Conservation (phyloP, 2,797 vertebrate genomes). For the Varecia variegata region DNA sequence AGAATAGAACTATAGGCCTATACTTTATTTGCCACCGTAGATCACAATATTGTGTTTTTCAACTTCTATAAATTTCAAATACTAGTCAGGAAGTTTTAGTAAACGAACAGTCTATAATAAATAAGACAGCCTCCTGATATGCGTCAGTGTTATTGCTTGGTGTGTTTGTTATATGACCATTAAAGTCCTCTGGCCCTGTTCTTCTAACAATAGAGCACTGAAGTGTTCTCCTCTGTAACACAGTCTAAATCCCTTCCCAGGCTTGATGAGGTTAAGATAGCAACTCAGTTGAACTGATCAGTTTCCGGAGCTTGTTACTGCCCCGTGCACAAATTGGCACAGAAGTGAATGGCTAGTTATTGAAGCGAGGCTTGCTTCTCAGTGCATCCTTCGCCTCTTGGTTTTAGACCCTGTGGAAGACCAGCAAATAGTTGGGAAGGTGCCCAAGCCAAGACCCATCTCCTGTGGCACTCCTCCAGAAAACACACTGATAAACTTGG, state of each 20-base stretch:
- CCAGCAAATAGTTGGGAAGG: constrained; percentile 73
- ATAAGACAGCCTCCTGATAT: constrained; percentile 29
- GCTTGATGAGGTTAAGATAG: constrained; percentile 54
- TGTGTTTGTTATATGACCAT: neutral
- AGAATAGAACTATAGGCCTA: neutral
- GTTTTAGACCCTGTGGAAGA: constrained; percentile 75
- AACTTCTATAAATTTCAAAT: neutral
- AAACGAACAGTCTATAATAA: constrained; percentile 8
- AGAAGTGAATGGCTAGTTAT: constrained; percentile 54
- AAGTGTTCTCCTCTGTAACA: neutral
- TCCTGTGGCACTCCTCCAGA: constrained; percentile 78
- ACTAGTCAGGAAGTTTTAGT: constrained; percentile 17
- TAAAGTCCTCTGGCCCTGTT: neutral
- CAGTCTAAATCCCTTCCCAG: neutral
- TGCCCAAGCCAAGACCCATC: constrained; percentile 71
- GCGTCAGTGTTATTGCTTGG: neutral
- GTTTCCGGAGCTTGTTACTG: constrained; percentile 76
- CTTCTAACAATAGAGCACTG: neutral
- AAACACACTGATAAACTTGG: constrained; percentile 75
- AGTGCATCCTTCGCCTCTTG: constrained; percentile 65
- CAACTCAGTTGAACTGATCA: constrained; percentile 38
- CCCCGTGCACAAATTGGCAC: constrained; percentile 55
- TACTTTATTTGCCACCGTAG: neutral
- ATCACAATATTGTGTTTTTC: neutral
- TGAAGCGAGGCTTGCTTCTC: constrained; percentile 59